phyloP scores from a whole-genome alignment of 2,888 invertebrate genomes.

The Cosmia pyralina region DNA sequence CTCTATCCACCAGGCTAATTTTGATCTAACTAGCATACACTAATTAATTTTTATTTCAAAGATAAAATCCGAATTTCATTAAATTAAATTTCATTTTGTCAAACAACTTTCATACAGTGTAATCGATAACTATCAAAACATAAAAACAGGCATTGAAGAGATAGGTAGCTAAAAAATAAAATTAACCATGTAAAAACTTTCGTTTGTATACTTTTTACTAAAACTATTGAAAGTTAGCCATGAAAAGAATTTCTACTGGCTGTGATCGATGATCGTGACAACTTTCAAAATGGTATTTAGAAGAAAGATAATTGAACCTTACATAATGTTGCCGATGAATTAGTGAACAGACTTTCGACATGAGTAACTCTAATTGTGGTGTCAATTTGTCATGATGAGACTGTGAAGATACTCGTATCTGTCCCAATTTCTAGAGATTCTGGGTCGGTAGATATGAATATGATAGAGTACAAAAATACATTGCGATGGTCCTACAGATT shows the following conservation, averaged over 20 bases:
- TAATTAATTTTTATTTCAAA: slow-evolving; percentile 32
- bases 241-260: slow-evolving; percentile 70
- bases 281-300: slow-evolving; percentile 73
- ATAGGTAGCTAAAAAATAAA: slow-evolving; percentile 57
- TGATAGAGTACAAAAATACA: background rate
- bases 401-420: slow-evolving; percentile 19
- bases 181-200: slow-evolving; percentile 67
- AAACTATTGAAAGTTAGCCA: slow-evolving; percentile 71
- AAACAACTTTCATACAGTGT: slow-evolving; percentile 58
- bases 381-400: slow-evolving; percentile 18
- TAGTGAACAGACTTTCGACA: slow-evolving; percentile 26
- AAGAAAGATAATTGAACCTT: slow-evolving; percentile 66
- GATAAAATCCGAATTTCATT: slow-evolving; percentile 33
- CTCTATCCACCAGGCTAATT: slow-evolving; percentile 20
- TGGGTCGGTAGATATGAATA: slow-evolving; percentile 10
- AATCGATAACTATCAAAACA: slow-evolving; percentile 53
- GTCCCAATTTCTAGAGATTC: slow-evolving; percentile 26
- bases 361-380: slow-evolving; percentile 23
- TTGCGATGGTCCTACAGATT: slow-evolving; percentile 1
- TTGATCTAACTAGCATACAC: slow-evolving; percentile 13
- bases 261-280: slow-evolving; percentile 76
- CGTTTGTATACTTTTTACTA: slow-evolving; percentile 62
- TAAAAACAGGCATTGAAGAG: slow-evolving; percentile 52
- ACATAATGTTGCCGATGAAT: slow-evolving; percentile 45
- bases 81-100: slow-evolving; percentile 45